Conservation (phyloP, 2,888 invertebrate species). For the Teleogryllus oceanicus region DNA sequence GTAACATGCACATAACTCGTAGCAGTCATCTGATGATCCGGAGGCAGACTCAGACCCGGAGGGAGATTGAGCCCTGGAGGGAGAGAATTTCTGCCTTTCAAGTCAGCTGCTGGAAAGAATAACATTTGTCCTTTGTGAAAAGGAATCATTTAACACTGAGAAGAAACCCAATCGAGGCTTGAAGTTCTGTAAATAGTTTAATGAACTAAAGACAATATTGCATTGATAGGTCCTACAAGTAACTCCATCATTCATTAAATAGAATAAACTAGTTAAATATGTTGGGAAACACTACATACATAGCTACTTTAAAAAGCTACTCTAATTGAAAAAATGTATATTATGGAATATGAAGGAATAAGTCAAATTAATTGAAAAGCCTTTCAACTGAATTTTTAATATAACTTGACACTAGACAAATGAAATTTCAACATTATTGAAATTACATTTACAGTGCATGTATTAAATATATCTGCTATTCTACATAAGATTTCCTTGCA, state of each 20-base stretch:
- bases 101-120: constrained; percentile 28
- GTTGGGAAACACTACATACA: no score
- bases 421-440: background rate
- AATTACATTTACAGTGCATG: background rate
- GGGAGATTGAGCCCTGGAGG: constrained; percentile 31
- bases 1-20: constrained; percentile 34
- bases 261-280: no score
- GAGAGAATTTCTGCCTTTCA: constrained; percentile 29
- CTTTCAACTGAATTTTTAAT: background rate
- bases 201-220: no score
- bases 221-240: no score
- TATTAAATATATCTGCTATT: no score
- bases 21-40: constrained; percentile 26
- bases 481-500: background rate
- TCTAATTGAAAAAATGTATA: background rate
- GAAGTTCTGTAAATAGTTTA: no score
- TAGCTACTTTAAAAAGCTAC: no score
- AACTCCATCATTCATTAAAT: no score
- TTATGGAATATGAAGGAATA: background rate
- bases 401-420: background rate
- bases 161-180: no score
- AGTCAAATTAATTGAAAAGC: background rate
- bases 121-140: no score
- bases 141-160: no score
- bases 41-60: constrained; percentile 33